These are phyloP conservation scores for Tiphia femorata DNA, from an alignment of 2,888 invertebrate genomes.

Conservation along the genomic window DNA sequence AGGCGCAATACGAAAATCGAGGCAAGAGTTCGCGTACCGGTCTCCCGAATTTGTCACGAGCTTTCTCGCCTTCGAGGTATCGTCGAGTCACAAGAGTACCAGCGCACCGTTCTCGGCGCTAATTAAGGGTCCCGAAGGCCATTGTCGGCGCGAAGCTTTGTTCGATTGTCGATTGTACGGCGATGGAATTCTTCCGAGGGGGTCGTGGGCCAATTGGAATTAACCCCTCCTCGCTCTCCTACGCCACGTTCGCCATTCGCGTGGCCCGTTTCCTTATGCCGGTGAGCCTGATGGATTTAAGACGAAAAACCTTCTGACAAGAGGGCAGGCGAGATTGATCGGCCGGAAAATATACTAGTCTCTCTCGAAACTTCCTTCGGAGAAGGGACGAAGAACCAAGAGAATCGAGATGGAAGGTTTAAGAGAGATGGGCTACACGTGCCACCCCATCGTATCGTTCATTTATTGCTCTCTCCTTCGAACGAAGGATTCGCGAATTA, in stretches of 20 bases:
- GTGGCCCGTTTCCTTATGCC: background rate
- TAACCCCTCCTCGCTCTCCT: slow-evolving; percentile 2
- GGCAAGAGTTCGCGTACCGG: too few species aligned
- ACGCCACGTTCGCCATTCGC: background rate
- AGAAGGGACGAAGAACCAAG: too few species aligned
- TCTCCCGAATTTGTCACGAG: background rate
- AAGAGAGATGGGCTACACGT: too few species aligned
- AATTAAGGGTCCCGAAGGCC: slow-evolving; percentile 39
- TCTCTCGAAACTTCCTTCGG: too few species aligned
- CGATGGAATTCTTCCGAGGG: slow-evolving; percentile 25
- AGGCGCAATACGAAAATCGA: slow-evolving; percentile 2
- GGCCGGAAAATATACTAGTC: too few species aligned
- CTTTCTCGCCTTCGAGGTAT: background rate
- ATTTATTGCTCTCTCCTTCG: too few species aligned
- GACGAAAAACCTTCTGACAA: too few species aligned
- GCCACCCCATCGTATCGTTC: too few species aligned
- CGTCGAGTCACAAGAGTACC: slow-evolving; percentile 11
- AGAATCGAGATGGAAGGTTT: too few species aligned
- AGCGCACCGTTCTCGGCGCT: slow-evolving; percentile 24
- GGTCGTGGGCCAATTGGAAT: background rate
- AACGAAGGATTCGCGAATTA: too few species aligned
- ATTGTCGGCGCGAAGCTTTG: slow-evolving; percentile 37
- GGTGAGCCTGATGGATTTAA: slow-evolving; percentile 26
- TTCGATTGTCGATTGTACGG: slow-evolving; percentile 29
- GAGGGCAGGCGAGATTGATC: too few species aligned